Evolutionary conservation across 2,797 vertebrate species (phyloP), one percentile per base, ranked within the genome.

Genomic region (Miichthys miiuy): DNA sequence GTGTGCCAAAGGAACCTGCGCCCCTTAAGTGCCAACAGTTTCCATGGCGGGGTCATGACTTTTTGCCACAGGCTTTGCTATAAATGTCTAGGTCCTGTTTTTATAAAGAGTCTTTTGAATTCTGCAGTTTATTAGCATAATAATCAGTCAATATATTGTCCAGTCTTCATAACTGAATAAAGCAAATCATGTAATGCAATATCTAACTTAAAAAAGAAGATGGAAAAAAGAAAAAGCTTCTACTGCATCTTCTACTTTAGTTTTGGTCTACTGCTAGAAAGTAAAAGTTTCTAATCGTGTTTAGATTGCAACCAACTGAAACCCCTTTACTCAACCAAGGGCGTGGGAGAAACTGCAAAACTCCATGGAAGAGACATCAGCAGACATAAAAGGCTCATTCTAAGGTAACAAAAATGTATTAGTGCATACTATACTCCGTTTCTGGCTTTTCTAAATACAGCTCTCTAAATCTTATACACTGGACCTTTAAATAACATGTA

Each of bases 41-140:
- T 85, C 75, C 66, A 67, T 79, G 10, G 75, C 42, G 63, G 16
- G 81, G 77, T 84, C 57, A 16, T 65, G 75, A 70, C 84, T 64
- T 61, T 85, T 74, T 78, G 73, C 72, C 71, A 23, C 20, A 12
- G 17, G 42, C 34, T 73, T 56, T 55, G 69, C 77, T 61, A 30
- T 30, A 65, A 65, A 80, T 41, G 20, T 47, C 58, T 55, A 70
- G 54, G 47, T 60, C 44, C 68, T 67, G 47, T 63, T 73, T 83
- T 64, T 71, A n/a, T 50, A 61, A 66, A 12, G 34, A 44, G 25
- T 30, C 16, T 8, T 82, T 66, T 50, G 5, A 56, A 80, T 71
- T 75, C 30, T 74, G n/a, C 2, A 54, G 41, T 72, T 64, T 48
- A 64, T 27, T 58, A 67, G 30, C 7, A 30, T 50, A 64, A 69